phyloP scores from a whole-genome alignment of 2,113 vertebrate species.

The Lagopus leucura region DNA sequence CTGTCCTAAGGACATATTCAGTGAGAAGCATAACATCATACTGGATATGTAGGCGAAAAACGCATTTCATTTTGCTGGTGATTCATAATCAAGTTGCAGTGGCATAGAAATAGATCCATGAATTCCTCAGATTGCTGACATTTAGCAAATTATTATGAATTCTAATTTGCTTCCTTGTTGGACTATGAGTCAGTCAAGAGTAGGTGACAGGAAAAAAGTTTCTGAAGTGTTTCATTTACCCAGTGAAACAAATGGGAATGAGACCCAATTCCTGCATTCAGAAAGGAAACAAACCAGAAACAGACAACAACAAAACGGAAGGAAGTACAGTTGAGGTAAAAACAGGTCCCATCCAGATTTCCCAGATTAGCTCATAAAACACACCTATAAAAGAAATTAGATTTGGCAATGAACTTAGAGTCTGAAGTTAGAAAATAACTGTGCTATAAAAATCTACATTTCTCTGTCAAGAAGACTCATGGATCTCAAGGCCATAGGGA shows the following conservation, averaged over 20 bases:
- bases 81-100: neutral
- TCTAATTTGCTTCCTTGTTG: neutral
- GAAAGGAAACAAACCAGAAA: neutral
- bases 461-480: neutral
- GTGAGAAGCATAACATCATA: neutral
- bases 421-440: neutral
- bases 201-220: neutral
- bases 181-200: neutral
- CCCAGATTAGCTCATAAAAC: neutral
- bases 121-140: neutral
- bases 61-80: neutral
- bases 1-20: neutral
- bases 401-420: neutral
- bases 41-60: neutral
- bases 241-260: neutral
- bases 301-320: neutral
- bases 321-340: neutral
- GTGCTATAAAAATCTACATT: neutral
- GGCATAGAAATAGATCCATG: neutral
- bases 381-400: neutral
- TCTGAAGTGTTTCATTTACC: neutral
- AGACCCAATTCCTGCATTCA: neutral
- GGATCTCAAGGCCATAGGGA: neutral
- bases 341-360: neutral
- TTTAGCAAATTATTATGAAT: conserved; percentile 8